Conservation (phyloP, 1,140 invertebrate genomes). For the Ostrea edulis region DNA sequence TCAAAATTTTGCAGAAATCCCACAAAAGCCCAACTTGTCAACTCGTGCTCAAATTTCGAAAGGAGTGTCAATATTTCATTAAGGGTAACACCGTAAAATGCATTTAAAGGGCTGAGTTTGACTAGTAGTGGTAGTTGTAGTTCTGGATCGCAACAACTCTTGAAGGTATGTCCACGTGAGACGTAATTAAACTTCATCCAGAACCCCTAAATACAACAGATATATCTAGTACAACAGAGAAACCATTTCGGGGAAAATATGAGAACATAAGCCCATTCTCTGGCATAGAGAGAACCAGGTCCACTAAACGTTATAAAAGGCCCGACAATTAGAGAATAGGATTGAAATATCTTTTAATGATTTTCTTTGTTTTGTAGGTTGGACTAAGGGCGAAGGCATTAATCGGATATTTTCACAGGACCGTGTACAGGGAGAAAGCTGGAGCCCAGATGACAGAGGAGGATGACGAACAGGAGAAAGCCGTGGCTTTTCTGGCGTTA, state of each 20-base stretch:
- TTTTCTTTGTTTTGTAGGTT: not conserved
- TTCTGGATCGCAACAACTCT: too few species aligned
- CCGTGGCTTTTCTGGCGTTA: slow-evolving; percentile 66
- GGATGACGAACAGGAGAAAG: slow-evolving; percentile 59
- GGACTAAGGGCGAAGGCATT: slow-evolving; percentile 19
- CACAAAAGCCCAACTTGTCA: not conserved
- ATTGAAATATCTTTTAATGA: too few species aligned
- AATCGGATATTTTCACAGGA: slow-evolving; percentile 7
- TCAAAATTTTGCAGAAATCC: not conserved
- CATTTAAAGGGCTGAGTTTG: not conserved
- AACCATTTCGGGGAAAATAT: too few species aligned
- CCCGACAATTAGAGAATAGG: too few species aligned
- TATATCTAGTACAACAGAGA: too few species aligned
- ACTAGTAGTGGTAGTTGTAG: not conserved
- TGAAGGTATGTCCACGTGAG: too few species aligned
- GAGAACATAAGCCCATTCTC: too few species aligned
- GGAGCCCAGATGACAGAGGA: slow-evolving; percentile 53
- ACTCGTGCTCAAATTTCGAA: not conserved
- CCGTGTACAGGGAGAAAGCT: not conserved
- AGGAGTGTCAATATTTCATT: slow-evolving; percentile 16
- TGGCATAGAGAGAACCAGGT: too few species aligned
- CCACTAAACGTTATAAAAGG: too few species aligned
- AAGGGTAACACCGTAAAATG: not conserved
- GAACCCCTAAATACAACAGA: too few species aligned
- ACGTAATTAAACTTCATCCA: too few species aligned